phyloP scores from a whole-genome alignment of 2,797 vertebrate genomes.

The Gallirallus australis region DNA sequence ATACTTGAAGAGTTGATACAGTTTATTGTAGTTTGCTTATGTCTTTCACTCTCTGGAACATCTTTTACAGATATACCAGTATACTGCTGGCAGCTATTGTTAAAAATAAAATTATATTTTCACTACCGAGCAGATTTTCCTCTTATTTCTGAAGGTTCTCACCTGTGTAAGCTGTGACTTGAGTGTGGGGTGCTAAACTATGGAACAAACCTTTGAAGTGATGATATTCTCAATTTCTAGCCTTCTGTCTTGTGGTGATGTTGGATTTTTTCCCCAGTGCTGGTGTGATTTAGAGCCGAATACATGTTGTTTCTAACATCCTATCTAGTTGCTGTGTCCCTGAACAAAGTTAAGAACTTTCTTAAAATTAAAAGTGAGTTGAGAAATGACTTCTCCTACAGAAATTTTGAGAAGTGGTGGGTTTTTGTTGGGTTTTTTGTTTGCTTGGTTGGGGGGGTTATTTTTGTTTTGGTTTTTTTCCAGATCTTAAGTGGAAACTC shows the following conservation, averaged over 20 bases:
- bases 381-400: not conserved
- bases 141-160: not conserved
- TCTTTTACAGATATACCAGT: constrained; percentile 77
- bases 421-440: not conserved
- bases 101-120: constrained; percentile 88
- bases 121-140: constrained; percentile 76
- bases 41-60: constrained; percentile 79
- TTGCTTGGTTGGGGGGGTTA: too few relatives aligned
- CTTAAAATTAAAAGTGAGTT: not conserved
- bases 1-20: constrained; percentile 72
- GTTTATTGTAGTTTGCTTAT: constrained; percentile 74
- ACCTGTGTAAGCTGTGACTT: accelerated
- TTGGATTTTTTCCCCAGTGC: too few relatives aligned
- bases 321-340: not conserved
- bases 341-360: not conserved
- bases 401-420: not conserved
- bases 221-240: not conserved
- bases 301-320: accelerated
- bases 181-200: not conserved
- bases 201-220: not conserved
- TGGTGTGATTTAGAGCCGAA: not conserved
- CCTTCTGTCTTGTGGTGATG: not conserved
- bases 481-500: not conserved
- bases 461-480: too few relatives aligned
- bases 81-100: constrained; percentile 88